Conservation (phyloP, 2,113 vertebrate genomes). For the Orycteropus afer region DNA sequence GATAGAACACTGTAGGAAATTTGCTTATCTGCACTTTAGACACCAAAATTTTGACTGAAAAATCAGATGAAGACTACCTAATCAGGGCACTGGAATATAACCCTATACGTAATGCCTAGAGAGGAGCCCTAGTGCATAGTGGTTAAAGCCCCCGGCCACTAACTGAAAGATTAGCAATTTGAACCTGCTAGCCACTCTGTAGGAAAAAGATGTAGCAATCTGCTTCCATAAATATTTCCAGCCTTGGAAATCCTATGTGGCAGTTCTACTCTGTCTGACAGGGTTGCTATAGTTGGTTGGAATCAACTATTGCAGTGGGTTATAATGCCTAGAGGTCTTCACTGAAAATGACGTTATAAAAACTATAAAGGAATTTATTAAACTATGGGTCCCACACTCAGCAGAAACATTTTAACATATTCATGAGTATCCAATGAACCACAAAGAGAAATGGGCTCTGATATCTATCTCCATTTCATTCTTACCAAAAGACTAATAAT, state of each 20-base stretch:
- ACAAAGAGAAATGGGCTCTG: not conserved
- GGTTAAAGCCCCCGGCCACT: no score
- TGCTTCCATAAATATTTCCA: no score
- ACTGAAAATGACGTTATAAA: slow-evolving; percentile 19
- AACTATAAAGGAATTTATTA: not conserved
- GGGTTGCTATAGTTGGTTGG: no score
- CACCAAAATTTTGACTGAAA: slow-evolving; percentile 43
- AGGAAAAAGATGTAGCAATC: no score
- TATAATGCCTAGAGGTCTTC: not conserved
- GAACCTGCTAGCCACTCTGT: no score
- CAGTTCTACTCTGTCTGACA: no score
- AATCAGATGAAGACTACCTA: not conserved
- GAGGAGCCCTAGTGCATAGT: no score
- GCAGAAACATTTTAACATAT: not conserved
- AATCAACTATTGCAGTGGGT: no score
- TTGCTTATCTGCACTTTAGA: slow-evolving; percentile 38
- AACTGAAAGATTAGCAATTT: no score
- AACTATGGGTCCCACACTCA: not conserved
- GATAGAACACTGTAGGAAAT: not conserved
- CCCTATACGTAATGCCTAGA: no score
- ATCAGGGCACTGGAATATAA: not conserved
- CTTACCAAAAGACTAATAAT: not conserved
- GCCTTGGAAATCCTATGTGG: no score
- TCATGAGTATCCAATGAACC: not conserved
- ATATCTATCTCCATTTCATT: slow-evolving; percentile 24